Evolutionary conservation across 2,888 invertebrate species (phyloP).

Genomic region (Latrodectus hesperus): DNA sequence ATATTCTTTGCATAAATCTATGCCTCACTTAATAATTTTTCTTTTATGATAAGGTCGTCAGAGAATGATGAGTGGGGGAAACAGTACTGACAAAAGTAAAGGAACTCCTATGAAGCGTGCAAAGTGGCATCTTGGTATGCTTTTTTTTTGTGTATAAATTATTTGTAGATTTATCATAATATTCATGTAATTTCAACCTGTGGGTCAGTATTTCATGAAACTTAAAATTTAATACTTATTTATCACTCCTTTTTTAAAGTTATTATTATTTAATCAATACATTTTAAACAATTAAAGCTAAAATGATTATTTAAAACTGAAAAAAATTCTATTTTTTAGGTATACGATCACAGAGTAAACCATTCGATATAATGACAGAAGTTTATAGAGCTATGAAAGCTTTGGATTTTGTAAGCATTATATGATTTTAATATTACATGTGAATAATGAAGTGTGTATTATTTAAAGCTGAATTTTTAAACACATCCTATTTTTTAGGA

Average conservation of each 20-base stretch:
- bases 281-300: not conserved
- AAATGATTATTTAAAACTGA: not conserved
- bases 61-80: constrained; percentile 74
- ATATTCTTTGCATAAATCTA: no score
- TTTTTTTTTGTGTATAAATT: no score
- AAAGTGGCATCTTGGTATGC: constrained; percentile 77
- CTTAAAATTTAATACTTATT: no score
- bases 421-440: not conserved
- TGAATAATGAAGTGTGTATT: not conserved
- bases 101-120: constrained; percentile 81
- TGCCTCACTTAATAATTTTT: not conserved
- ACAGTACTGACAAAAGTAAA: constrained; percentile 71
- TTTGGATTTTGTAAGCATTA: constrained; percentile 85
- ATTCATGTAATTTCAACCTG: no score
- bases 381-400: constrained; percentile 99
- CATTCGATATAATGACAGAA: constrained; percentile 99
- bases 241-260: no score
- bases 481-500: constrained; percentile 78
- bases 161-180: no score
- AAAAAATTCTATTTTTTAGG: constrained; percentile 73
- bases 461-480: no score
- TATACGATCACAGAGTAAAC: constrained; percentile 98
- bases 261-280: not conserved
- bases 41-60: constrained; percentile 75
- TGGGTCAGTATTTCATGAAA: no score